Base-by-base conservation (phyloP, 2,888 invertebrate species). In the Mechanitis messenoides region DNA sequence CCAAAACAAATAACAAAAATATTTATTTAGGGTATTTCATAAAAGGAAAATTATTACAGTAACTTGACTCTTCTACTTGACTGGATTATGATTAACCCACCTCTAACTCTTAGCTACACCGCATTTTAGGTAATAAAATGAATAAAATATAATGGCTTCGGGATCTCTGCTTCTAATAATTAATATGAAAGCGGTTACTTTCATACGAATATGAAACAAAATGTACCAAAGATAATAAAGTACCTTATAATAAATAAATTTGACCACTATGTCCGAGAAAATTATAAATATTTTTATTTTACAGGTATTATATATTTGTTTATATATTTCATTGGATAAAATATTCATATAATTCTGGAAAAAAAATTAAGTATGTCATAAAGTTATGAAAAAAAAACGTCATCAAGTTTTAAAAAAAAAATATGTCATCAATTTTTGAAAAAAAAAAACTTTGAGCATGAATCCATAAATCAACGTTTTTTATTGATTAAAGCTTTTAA, bases 121-220 rank as follows among this genome's bases (percentile, higher is more conserved):
- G 50, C 50, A 50, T 50, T 50, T 50, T 50, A 31, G 31, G 50
- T 50, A 50, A 50, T 50, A 50, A 50, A 50, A 50, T 50, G 50
- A 50, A 50, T 50, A 50, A 50, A 50, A 50, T 50, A 50, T 50
- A 11, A 50, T 11, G 31, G 50, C 9, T 50, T 28, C 31, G 28
- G 31, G 50, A 28, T 50, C 50, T 50, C 50, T 31, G 50, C 50
- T 31, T 31, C 31, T 31, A 50, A 50, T 50, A 50, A 50, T 50
- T 50, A 50, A 50, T 50, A 50, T n/a, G 50, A n/a, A 50, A 31
- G 50, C 31, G 50, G 31, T 50, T 50, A 50, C 50, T 50, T 50
- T 50, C 50, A 50, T 50, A 50, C 50, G 50, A 50, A 50, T 50
- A 50, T 50, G 31, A 50, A 50, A 50, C 50, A 50, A 31, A 50